Conservation (phyloP, 2,113 vertebrate species). For the Platysternon megacephalum region DNA sequence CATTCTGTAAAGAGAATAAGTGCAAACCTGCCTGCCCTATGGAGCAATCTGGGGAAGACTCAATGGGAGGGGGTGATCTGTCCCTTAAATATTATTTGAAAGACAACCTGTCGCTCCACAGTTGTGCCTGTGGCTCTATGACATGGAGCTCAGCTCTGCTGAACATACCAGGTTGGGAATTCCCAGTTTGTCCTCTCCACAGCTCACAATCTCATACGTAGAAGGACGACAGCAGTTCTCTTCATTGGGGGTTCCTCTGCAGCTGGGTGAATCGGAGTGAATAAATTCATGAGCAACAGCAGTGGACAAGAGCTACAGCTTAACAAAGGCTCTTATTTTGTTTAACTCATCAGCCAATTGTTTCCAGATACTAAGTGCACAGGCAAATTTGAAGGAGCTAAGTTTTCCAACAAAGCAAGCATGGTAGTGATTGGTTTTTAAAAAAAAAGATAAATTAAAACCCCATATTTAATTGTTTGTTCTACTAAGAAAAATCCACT, state of each 20-base stretch:
- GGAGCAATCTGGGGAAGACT: neutral
- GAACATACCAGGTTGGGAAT: neutral
- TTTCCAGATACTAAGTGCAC: neutral
- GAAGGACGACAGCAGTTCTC: neutral
- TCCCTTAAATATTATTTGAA: neutral
- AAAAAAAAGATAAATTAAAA: neutral
- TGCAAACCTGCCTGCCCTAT: neutral
- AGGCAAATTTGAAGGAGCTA: neutral
- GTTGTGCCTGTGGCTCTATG: neutral
- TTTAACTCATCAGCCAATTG: neutral
- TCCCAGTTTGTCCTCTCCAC: neutral
- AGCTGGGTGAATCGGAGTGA: neutral
- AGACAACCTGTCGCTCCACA: neutral
- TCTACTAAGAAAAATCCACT: neutral
- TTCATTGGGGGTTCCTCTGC: fast-evolving
- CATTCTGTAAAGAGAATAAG: neutral
- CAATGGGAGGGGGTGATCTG: fast-evolving
- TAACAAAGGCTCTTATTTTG: fast-evolving
- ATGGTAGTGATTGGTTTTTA: neutral
- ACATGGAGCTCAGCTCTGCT: neutral
- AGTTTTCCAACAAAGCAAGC: neutral
- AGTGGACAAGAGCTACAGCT: fast-evolving
- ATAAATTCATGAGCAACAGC: fast-evolving
- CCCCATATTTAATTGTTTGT: neutral
- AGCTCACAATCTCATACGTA: fast-evolving